Base-by-base conservation (phyloP, 2,888 invertebrate species). In the Cryptus armator region DNA sequence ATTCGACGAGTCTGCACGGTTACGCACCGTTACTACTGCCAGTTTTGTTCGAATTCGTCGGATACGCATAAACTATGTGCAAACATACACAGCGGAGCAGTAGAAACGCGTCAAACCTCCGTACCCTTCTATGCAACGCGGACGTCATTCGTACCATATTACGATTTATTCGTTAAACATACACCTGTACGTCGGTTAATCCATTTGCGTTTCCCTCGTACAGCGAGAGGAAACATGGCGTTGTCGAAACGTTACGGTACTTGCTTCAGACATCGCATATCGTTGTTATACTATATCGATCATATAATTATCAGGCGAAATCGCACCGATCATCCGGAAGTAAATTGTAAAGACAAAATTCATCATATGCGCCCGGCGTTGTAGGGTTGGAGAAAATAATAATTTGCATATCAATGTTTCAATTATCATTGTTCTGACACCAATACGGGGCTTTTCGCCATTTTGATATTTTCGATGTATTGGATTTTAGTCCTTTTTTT, bases 141-240 rank as follows among this genome's bases (percentile, higher is more conserved):
- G 64, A 77, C 62, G 77, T 77, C 72, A 81, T 84, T 77, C 81
- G 46, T 76, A 67, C 43, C 66, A 77, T 81, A 77, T 81, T 72
- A 56, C 76, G 72, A 84, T 84, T 84, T 84, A 84, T 77, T 74
- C 51, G 46, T 44, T 16, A 32, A 74, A 84, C 43, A 53, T 77
- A 68, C 16, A 59, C 48, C 37, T 44, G 37, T 6, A 19, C 14
- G 16, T 75, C 64, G 64, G 29, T 32, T 19, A 48, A 75, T 29
- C 44, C 46, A 19, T 75, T 64, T 19, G 48, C 19, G 14, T 37
- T 64, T 64, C 16, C 5, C 37, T 37, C 37, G 6, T 16, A 51
- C 19, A 48, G 37, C 16, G 32, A 37, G 9, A 16, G n/a, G 48
- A 53, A 24, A 64, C 62, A 29, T 29, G 62, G 10, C 24, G 24